Base-by-base conservation (phyloP, 64 coral and sea anemone species). In the Montipora capricornis region DNA sequence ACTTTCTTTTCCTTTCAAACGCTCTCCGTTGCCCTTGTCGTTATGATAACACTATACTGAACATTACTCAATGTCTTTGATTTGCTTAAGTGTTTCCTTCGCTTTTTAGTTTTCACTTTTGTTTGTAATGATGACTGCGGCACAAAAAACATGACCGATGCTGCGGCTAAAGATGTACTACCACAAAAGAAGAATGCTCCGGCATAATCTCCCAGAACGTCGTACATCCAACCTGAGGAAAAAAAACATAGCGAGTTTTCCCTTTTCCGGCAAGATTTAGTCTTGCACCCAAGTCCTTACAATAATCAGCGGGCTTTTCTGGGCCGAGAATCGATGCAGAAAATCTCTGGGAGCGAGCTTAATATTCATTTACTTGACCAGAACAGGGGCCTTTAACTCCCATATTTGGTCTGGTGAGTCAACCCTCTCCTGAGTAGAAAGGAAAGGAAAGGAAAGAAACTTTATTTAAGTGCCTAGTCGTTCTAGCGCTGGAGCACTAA, bases 141-240 rank as follows among this genome's bases (percentile, higher is more conserved):
- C 4, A 98, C 90, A 20, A 87, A 64, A 77, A 68, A 95, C 93
- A 95, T 95, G 37, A 95, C 57, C 55, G 20, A 85, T 3, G 96
- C 96, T 6, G 96, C 80, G 59, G 95, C 45, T 5, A 94, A 70
- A 6, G 96, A 82, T 47, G 90, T 98, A 7, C 77, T 90, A 37
- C 92, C 87, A 49, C 96, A 95, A 3, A 88, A 64, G 78, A 95
- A 98, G 71, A 98, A 98, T 20, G 96, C 96, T 8, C 81, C 90
- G 5, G 96, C 53, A 37, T 98, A 98, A 75, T 98, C 93, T 59
- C 92, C 84, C 57, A 87, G 85, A 55, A 91, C 58, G 51, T 98
- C 96, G 77, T 98, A 98, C 47, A 98, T 95, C 96, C 96, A 98
- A 7, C 96, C 96, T 98, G 60, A 3, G 73, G 82, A 66, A 37